Conservation (phyloP, 2,113 vertebrate genomes). For the Ibidorhyncha struthersii region DNA sequence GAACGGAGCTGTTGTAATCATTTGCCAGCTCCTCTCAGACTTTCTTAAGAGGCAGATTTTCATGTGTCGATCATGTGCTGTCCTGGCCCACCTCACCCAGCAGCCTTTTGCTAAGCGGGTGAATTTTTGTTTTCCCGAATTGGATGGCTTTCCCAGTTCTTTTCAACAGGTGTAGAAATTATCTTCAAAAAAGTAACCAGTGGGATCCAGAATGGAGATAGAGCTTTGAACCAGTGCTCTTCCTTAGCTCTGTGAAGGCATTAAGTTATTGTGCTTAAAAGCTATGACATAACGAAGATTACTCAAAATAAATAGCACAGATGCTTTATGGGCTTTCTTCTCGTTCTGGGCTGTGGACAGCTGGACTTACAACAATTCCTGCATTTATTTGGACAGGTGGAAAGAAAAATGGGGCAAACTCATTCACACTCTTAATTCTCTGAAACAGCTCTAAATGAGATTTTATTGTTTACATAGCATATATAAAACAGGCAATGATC, state of each 20-base stretch:
- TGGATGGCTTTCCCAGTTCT: background rate
- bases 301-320: background rate
- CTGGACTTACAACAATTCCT: background rate
- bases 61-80: rapidly evolving
- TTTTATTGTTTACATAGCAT: background rate
- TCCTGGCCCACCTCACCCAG: background rate
- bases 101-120: background rate
- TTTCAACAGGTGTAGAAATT: background rate
- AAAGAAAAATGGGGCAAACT: background rate
- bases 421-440: background rate
- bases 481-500: background rate
- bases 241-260: background rate
- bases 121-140: background rate
- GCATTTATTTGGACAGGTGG: background rate
- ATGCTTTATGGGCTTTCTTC: background rate
- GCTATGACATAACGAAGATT: background rate
- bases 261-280: background rate
- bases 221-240: background rate
- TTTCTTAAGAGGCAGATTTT: background rate
- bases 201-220: background rate
- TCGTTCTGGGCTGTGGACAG: background rate
- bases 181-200: background rate
- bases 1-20: background rate
- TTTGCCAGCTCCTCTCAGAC: background rate
- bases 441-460: background rate